A percentile compares a stretch with the other conserved stretches of the same genome.
Conservation (phyloP, 2,113 vertebrate species). For the Mobula hypostoma region DNA sequence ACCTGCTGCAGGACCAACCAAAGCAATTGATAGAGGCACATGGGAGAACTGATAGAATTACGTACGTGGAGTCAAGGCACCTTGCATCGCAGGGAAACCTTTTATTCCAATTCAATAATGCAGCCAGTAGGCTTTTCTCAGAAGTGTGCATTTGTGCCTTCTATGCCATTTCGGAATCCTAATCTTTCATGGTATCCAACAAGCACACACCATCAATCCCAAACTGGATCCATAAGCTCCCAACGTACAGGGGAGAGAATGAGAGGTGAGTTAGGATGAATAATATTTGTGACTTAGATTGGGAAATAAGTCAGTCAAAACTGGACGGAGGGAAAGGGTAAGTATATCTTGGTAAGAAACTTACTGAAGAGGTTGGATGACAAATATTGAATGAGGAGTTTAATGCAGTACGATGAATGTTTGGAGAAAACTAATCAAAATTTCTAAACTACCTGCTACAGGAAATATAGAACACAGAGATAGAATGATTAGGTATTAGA, state of each 20-base stretch:
- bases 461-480: not conserved
- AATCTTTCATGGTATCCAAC: no score
- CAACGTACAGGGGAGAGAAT: not conserved
- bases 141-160: no score
- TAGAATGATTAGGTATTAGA: not conserved
- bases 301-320: not conserved
- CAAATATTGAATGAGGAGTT: no score
- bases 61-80: no score
- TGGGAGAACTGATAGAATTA: no score
- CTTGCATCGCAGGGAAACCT: no score
- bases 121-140: no score
- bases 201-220: no score
- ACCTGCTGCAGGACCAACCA: no score
- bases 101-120: no score
- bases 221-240: not conserved
- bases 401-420: not conserved
- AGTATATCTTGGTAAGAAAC: not conserved
- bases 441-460: not conserved
- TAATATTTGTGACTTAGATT: not conserved
- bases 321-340: not conserved
- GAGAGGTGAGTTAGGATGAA: not conserved
- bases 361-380: not conserved
- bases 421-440: not conserved
- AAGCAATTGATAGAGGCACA: no score
- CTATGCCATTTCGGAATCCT: no score